These are phyloP conservation scores for Castor canadensis DNA, from an alignment of 2,113 vertebrate species.

Conservation along the genomic window DNA sequence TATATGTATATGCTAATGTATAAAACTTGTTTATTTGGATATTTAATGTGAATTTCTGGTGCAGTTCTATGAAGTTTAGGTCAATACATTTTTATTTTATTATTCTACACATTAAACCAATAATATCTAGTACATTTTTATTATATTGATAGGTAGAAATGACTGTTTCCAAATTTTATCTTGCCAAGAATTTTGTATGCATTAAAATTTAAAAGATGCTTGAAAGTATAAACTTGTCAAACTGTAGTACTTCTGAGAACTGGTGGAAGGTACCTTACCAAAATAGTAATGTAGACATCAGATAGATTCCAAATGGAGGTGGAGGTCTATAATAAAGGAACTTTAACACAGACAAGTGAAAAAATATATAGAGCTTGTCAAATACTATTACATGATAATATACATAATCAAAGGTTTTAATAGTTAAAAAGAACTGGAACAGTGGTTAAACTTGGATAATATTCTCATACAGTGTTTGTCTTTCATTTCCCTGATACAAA, in stretches of 20 bases:
- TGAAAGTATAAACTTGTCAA: not conserved
- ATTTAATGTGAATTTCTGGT: not conserved
- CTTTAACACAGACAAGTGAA: not conserved
- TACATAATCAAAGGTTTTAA: not conserved
- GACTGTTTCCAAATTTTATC: not conserved
- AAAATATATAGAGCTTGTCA: not conserved
- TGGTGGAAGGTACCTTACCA: not conserved
- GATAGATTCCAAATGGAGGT: not conserved
- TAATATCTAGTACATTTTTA: not conserved
- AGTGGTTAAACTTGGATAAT: not conserved
- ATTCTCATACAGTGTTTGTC: not conserved
- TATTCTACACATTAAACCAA: not conserved
- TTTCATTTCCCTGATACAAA: not conserved
- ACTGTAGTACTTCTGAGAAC: not conserved
- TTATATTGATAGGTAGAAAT: not conserved
- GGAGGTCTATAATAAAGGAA: not conserved
- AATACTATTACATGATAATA: not conserved
- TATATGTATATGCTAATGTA: not conserved
- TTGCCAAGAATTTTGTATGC: not conserved
- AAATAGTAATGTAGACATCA: not conserved
- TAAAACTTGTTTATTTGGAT: not conserved
- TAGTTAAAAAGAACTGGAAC: not conserved
- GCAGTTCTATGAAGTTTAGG: not conserved
- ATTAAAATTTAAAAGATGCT: not conserved
- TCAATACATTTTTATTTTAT: not conserved